Percentiles rank a stretch among this genome's conserved stretches.
These are phyloP conservation scores for Teinopalpus imperialis DNA, from an alignment of 2,888 invertebrate species.

Conservation along the genomic window DNA sequence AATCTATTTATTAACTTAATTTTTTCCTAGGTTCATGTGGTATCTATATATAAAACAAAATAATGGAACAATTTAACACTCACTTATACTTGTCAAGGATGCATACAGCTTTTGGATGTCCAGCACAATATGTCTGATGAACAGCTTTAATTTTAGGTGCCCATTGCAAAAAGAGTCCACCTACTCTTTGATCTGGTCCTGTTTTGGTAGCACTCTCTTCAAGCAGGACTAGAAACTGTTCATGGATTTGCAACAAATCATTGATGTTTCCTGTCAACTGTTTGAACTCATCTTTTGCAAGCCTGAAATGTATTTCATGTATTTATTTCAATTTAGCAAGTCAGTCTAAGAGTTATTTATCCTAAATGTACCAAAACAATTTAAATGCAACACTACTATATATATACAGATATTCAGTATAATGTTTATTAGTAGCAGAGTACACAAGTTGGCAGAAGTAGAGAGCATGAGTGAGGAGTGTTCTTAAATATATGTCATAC, in stretches of 20 bases:
- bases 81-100: constrained; percentile 96
- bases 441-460: too few species aligned
- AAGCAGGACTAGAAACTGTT: constrained; percentile 88
- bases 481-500: too few species aligned
- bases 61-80: constrained; percentile 43
- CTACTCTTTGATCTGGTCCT: constrained; percentile 91
- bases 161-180: constrained; percentile 93
- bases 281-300: constrained; percentile 92
- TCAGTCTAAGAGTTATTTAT: too few species aligned
- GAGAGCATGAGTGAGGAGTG: too few species aligned
- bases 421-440: too few species aligned
- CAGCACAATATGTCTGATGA: constrained; percentile 94
- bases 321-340: too few species aligned
- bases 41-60: background rate
- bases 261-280: constrained; percentile 94
- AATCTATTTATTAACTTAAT: background rate
- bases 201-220: constrained; percentile 89
- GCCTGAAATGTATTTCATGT: constrained; percentile 82
- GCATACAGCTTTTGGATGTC: constrained; percentile 97
- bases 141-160: constrained; percentile 91
- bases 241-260: constrained; percentile 93
- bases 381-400: too few species aligned
- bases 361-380: too few species aligned
- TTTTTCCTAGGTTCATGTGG: too few species aligned
- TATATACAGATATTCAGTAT: too few species aligned